Evolutionary conservation across 1,140 invertebrate species (phyloP), one percentile per base, ranked within the genome.

Genomic region (Frieseomelitta varia): DNA sequence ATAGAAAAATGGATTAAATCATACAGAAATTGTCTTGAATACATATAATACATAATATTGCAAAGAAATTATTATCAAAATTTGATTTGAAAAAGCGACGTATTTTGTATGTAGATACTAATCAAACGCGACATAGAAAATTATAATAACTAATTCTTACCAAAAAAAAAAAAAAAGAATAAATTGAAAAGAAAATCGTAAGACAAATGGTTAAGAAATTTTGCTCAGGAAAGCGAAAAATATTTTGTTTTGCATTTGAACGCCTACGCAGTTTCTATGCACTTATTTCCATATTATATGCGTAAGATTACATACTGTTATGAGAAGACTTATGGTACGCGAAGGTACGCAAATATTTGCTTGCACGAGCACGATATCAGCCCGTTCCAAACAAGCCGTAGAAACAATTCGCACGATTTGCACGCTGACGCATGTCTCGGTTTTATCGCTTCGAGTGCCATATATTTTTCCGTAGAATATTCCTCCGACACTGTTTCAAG

Each of bases 271-370:
- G 30, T 74, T 55, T 53, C 10, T 21, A 21, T 15, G 1, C 10
- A 24, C 39, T 21, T 14, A 47, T 30, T 81, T 27, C 10, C 24
- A 17, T 53, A 58, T 34, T 79, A 56, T 14, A 47, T 17, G 56
- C 68, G 27, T 56, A 51, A 61, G 56, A 84, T 73, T 65, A 2
- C 19, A 79, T 47, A 2, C 39, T 14, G 24, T 56, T 47, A 27
- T 11, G 24, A 24, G 51, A 17, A 67, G 69, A 34, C 39, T 47
- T 14, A 51, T 74, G 83, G 56, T 56, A 67, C 69, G 24, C 30
- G 14, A 79, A 84, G 82, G 19, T 74, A 51, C 69, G 69, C 77
- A 80, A 80, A 84, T 84, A 79, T 84, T 84, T 84, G 83, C 83
- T 67, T 67, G 30, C 68, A 53, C 69, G 69, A 53, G 58, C 61